Conservation (phyloP, 2,797 vertebrate genomes). For the Amniataba percoides region DNA sequence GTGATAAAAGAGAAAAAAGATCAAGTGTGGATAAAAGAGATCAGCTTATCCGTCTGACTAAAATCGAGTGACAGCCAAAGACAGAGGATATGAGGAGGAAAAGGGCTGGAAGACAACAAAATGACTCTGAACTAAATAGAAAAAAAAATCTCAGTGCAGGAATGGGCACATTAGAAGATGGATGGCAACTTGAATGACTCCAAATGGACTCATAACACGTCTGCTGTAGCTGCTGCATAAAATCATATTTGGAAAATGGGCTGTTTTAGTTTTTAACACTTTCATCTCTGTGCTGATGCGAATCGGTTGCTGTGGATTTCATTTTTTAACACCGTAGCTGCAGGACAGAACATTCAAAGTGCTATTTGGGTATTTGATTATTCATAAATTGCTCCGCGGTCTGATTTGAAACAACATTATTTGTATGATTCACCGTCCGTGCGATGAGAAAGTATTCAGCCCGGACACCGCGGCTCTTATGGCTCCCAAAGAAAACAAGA, state of each 20-base stretch:
- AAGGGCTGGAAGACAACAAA: slow-evolving; percentile 64
- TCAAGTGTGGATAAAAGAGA: slow-evolving; percentile 83
- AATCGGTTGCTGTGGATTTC: slow-evolving; percentile 14
- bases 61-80: slow-evolving; percentile 75
- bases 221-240: slow-evolving; percentile 51
- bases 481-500: not conserved
- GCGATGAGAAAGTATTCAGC: not conserved
- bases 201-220: slow-evolving; percentile 69
- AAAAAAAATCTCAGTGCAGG: slow-evolving; percentile 33
- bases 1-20: slow-evolving; percentile 79
- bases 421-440: not conserved
- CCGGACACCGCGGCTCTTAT: not conserved
- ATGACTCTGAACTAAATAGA: slow-evolving; percentile 59
- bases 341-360: slow-evolving; percentile 8
- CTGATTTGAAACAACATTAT: slow-evolving; percentile 3
- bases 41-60: slow-evolving; percentile 75
- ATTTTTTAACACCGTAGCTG: slow-evolving; percentile 4
- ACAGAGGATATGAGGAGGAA: slow-evolving; percentile 64
- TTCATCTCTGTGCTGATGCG: slow-evolving; percentile 37
- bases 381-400: slow-evolving; percentile 7
- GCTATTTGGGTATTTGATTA: slow-evolving; percentile 25
- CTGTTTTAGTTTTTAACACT: slow-evolving; percentile 51
- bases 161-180: slow-evolving; percentile 56
- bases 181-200: slow-evolving; percentile 62
- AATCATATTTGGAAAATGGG: slow-evolving; percentile 50